A percentile compares a stretch with the other conserved stretches of the same genome.
phyloP scores from a whole-genome alignment of 1,140 invertebrate genomes.

The Tenebrio molitor region DNA sequence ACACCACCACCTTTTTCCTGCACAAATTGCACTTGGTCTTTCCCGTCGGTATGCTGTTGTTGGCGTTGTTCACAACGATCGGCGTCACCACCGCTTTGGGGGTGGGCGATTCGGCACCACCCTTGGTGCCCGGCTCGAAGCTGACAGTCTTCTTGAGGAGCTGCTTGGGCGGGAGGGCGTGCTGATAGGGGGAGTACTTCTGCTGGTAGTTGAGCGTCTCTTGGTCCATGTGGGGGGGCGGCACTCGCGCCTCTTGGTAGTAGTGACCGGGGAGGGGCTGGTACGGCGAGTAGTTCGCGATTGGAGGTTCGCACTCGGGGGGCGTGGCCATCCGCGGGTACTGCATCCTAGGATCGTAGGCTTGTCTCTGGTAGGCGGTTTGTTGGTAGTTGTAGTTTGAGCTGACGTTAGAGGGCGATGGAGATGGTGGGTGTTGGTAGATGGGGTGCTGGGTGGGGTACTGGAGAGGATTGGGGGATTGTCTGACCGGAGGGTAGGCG shows the following conservation, averaged over 20 bases:
- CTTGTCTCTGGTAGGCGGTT: conserved; percentile 30
- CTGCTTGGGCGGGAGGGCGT: conserved; percentile 65
- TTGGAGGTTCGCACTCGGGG: background rate
- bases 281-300: conserved; percentile 39
- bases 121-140: conserved; percentile 77
- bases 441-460: conserved; percentile 10
- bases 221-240: conserved; percentile 57
- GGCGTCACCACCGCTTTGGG: conserved; percentile 66
- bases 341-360: background rate
- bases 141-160: conserved; percentile 76
- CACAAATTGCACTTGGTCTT: conserved; percentile 84
- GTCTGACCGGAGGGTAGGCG: conserved; percentile 8
- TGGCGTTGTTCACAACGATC: conserved; percentile 65
- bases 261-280: conserved; percentile 48
- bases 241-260: conserved; percentile 54
- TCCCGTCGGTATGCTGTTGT: conserved; percentile 58
- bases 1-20: conserved; percentile 82
- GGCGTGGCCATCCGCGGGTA: background rate
- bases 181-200: conserved; percentile 59
- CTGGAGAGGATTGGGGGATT: conserved; percentile 38
- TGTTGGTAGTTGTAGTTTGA: conserved; percentile 52
- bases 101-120: conserved; percentile 70
- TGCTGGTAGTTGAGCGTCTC: conserved; percentile 39
- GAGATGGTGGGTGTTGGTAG: conserved; percentile 62
- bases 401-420: conserved; percentile 55